Base-by-base conservation (phyloP, 1,140 invertebrate species). In the Caerostris darwini region DNA sequence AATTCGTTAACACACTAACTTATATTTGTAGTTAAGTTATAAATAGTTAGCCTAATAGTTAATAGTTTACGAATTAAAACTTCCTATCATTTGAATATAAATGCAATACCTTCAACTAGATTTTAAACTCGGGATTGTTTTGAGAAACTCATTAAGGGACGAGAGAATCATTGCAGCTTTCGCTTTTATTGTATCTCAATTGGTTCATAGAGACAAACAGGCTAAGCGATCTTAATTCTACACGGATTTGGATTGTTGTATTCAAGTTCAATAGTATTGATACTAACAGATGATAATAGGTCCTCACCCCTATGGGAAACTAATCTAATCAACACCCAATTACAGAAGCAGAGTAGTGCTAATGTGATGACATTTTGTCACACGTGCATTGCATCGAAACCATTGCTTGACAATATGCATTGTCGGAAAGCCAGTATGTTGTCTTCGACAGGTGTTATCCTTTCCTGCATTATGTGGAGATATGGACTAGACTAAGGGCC, bases 341-440 rank as follows among this genome's bases (percentile, higher is more conserved):
- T 92, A 92, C 81, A 82, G 90, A 61, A n/a, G 64, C 6, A 82
- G 57, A 82, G 85, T 83, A 92, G 53, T 8, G 58, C 90, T 85
- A 92, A 85, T 85, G 59, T 57, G 90, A 64, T 57, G 90, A 85
- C 81, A 85, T 85, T 92, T 92, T 69, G 90, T 92, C 90, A 92
- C 59, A 57, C 85, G 17, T 58, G 58, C 83, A 50, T 82, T 92
- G 77, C 54, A 67, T 69, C 54, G 64, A n/a, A 7, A 56, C 19
- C 58, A 64, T 67, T 57, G 82, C 19, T 81, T 61, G 12, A 57
- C 82, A 67, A 92, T 92, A 5, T 64, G 59, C 71, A 54, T 61
- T 59, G 71, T 56, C 90, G 81, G 17, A 59, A 85, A 54, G 50
- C 53, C 34, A 34, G 57, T 61, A 14, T 56, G 85, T 92, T 92